Evolutionary conservation across 1,140 invertebrate genomes (phyloP).

Genomic region (Drosophila pectinifera): DNA sequence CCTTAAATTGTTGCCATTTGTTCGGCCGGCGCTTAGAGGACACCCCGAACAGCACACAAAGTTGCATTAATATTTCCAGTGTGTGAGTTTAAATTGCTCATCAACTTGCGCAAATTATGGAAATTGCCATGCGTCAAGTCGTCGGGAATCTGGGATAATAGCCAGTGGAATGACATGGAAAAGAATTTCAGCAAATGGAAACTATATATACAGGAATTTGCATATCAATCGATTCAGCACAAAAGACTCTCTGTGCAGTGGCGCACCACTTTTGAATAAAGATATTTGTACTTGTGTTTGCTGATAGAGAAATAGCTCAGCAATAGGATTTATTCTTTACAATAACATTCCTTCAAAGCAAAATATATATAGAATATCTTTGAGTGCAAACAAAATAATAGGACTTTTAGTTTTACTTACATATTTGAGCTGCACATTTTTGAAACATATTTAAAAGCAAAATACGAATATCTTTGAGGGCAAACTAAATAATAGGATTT

Average conservation of each 20-base stretch:
- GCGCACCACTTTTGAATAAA: slow-evolving; percentile 9
- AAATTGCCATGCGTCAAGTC: slow-evolving; percentile 52
- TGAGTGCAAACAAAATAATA: background rate
- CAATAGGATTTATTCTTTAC: slow-evolving; percentile 9
- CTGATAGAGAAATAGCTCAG: background rate
- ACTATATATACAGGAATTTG: slow-evolving; percentile 19
- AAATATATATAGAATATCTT: background rate
- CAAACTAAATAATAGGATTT: too few species aligned
- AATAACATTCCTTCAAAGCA: background rate
- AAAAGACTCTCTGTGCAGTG: background rate
- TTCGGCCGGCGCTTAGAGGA: slow-evolving; percentile 60
- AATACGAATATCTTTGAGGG: too few species aligned
- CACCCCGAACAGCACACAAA: slow-evolving; percentile 18
- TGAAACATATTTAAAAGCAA: too few species aligned
- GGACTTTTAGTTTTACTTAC: background rate
- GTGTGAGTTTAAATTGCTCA: slow-evolving; percentile 64
- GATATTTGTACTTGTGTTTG: slow-evolving; percentile 1
- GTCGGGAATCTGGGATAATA: slow-evolving; percentile 45
- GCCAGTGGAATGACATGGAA: slow-evolving; percentile 33
- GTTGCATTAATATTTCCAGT: slow-evolving; percentile 64
- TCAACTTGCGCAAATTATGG: slow-evolving; percentile 70
- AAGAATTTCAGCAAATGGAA: slow-evolving; percentile 22
- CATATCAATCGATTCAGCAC: slow-evolving; percentile 27
- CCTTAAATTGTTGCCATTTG: slow-evolving; percentile 81
- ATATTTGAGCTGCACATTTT: too few species aligned